Evolutionary conservation across 2,888 invertebrate genomes (phyloP), one percentile per base, ranked within the genome.

Genomic region (Zootermopsis nevadensis): DNA sequence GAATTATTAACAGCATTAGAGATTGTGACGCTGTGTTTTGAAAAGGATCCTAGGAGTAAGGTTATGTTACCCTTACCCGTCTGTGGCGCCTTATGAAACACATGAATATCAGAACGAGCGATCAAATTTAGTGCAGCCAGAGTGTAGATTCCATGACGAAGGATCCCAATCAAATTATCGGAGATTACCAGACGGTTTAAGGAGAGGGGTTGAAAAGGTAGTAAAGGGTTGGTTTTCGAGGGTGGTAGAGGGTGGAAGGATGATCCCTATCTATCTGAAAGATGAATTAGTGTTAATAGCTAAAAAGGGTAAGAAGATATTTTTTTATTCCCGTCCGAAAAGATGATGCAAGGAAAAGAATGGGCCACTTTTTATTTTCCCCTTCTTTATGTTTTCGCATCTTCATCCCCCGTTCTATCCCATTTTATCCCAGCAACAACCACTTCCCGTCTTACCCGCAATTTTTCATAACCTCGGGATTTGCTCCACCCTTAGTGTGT

Each of bases 271-370:
- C 80, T 77, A 82, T 77, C 83, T 72, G 77, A 76, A 82, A 82
- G 81, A 83, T 84, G 84, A 84, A 84, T 84, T 83, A 84, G 81
- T 84, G 83, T 80, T 83, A 84, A 84, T 83, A 84, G 83, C 84
- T 81, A 38, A 77, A 82, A 82, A 82, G 82, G 82, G 80, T 60
- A 77, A 22, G 77, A 60, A 55, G 31, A 33, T 10, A 7, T 79
- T 79, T 79, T 79, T 55, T 24, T 27, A 27, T 30, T 79, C 31
- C 30, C 24, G 22, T 60, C 53, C 27, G 60, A 76, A 76, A 30
- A 48, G 79, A 66, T 31, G 79, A 79, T 74, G 74, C 42, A n/a
- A 22, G 27, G 6, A 24, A 74, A 74, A 74, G 38, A 74, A 72
- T n/a, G 31, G 24, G 19, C 30, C 22, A 33, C 8, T 74, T 74